phyloP scores from a whole-genome alignment of 2,113 vertebrate species.

The Epinephelus fuscoguttatus region DNA sequence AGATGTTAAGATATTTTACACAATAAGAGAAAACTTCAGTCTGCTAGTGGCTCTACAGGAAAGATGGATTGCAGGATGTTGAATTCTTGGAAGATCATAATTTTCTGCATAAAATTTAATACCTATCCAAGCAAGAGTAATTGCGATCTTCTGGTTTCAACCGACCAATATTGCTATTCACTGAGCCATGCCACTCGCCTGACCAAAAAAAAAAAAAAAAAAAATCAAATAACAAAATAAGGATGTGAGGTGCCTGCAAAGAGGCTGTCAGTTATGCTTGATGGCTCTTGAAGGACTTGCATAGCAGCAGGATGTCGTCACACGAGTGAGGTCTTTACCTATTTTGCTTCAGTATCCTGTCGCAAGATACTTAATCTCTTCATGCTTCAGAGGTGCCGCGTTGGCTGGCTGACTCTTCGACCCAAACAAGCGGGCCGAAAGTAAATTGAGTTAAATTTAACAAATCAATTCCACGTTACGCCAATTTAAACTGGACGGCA shows the following conservation, averaged over 20 bases:
- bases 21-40: neutral
- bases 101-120: neutral
- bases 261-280: neutral
- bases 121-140: neutral
- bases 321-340: neutral
- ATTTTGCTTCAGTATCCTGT: conserved; percentile 7
- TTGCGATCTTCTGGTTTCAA: neutral
- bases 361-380: conserved; percentile 1
- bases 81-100: neutral
- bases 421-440: neutral
- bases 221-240: neutral
- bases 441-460: conserved; percentile 1
- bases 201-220: neutral
- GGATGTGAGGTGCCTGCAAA: neutral
- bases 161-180: neutral
- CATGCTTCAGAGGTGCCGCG: neutral
- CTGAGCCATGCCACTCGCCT: neutral
- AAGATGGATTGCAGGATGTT: neutral
- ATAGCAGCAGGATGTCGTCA: neutral
- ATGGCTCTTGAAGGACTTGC: neutral
- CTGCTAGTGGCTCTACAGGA: neutral
- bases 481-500: conserved; percentile 2
- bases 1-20: neutral
- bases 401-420: neutral
- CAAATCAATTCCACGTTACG: conserved; percentile 21